Conservation (phyloP, 2,113 vertebrate species). For the Labeo rohita region DNA sequence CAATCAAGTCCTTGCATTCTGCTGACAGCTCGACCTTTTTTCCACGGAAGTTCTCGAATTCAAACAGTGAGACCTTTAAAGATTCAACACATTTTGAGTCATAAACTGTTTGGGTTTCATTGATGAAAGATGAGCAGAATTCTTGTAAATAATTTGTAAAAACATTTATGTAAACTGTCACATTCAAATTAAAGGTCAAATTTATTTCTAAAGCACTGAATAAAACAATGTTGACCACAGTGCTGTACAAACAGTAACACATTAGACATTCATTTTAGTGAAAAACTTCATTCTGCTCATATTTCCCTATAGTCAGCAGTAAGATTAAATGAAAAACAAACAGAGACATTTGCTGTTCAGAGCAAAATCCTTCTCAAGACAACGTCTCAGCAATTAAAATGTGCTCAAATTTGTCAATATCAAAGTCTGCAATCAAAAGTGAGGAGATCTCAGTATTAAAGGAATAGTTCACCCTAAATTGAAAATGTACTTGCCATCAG, state of each 20-base stretch:
- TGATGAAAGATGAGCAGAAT: background rate
- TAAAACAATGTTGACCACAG: too few relatives aligned
- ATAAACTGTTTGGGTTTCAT: background rate
- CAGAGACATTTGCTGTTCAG: background rate
- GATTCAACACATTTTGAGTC: constrained; percentile 6
- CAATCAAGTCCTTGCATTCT: constrained; percentile 81
- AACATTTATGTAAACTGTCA: background rate
- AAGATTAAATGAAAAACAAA: background rate
- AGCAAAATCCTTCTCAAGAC: too few relatives aligned
- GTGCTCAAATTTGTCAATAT: background rate
- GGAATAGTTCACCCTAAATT: too few relatives aligned
- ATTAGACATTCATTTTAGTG: background rate
- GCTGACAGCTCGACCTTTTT: constrained; percentile 81
- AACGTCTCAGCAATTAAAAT: background rate
- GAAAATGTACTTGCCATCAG: too few relatives aligned
- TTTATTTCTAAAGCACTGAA: too few relatives aligned
- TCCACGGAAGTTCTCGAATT: constrained; percentile 89
- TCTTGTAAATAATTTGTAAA: background rate
- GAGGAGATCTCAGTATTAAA: background rate
- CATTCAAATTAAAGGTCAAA: too few relatives aligned
- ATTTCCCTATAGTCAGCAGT: background rate
- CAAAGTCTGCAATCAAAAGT: background rate
- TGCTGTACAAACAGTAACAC: too few relatives aligned
- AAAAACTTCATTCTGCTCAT: background rate
- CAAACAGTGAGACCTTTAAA: constrained; percentile 69